These are phyloP conservation scores for Flabesymbios commensalis DNA, from an alignment of 2,888 invertebrate genomes.

Conservation along the genomic window DNA sequence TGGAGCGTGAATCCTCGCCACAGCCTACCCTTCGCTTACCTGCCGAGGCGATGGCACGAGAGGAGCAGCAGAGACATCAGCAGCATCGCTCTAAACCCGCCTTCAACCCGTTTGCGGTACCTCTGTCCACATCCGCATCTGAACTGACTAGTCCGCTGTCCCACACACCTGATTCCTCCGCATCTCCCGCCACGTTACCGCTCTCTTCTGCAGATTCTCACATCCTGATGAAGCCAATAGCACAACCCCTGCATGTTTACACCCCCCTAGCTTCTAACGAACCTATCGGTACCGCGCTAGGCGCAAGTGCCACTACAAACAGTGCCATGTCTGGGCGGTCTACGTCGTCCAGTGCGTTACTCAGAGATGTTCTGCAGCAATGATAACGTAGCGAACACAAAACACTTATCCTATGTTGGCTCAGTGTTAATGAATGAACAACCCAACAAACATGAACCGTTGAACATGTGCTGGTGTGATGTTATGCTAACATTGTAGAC, in stretches of 20 bases:
- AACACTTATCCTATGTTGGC: too few relatives aligned
- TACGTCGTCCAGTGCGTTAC: slow-evolving; percentile 41
- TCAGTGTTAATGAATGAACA: background rate
- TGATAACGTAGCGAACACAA: too few relatives aligned
- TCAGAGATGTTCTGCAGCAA: slow-evolving; percentile 47
- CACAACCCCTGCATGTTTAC: too few relatives aligned
- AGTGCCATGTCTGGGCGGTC: slow-evolving; percentile 39
- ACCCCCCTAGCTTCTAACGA: too few relatives aligned
- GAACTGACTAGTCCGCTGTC: too few relatives aligned
- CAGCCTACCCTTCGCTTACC: slow-evolving; percentile 55
- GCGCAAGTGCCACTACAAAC: too few relatives aligned
- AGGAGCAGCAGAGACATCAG: slow-evolving; percentile 43
- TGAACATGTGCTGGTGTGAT: too few relatives aligned
- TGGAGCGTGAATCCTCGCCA: slow-evolving; percentile 75
- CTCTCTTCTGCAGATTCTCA: slow-evolving; percentile 12
- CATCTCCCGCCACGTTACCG: background rate
- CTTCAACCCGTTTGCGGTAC: slow-evolving; percentile 57
- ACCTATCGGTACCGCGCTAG: too few relatives aligned
- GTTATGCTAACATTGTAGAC: too few relatives aligned
- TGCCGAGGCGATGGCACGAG: slow-evolving; percentile 58
- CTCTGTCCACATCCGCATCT: too few relatives aligned
- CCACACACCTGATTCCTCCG: slow-evolving; percentile 34
- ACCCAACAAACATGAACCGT: background rate
- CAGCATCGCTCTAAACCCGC: slow-evolving; percentile 42
- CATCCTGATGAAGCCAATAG: background rate